phyloP scores from a whole-genome alignment of 2,888 invertebrate genomes.

The Apoderus coryli region DNA sequence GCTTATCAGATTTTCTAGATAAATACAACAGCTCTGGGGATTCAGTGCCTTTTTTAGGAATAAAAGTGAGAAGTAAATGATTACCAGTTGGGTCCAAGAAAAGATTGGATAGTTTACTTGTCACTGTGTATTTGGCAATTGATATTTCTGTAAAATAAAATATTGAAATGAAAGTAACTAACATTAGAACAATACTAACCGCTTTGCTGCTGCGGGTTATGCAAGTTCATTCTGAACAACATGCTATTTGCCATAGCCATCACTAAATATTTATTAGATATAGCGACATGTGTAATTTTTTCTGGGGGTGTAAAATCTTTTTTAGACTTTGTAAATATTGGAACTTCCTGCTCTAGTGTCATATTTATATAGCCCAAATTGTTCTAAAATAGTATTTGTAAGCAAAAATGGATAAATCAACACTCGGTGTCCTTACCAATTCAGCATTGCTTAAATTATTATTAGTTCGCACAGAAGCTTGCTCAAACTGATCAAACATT shows the following conservation, averaged over 20 bases:
- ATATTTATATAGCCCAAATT: slow-evolving; percentile 41
- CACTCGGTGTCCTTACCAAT: slow-evolving; percentile 35
- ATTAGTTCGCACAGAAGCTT: slow-evolving; percentile 47
- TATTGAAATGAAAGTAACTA: slow-evolving; percentile 5
- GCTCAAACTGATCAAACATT: slow-evolving; percentile 72
- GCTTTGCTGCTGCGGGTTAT: slow-evolving; percentile 61
- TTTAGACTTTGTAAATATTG: slow-evolving; percentile 76
- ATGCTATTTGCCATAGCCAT: slow-evolving; percentile 73
- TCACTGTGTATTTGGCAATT: slow-evolving; percentile 46
- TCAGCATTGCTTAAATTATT: slow-evolving; percentile 32
- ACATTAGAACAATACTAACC: slow-evolving; percentile 37
- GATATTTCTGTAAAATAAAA: slow-evolving; percentile 49
- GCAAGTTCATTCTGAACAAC: slow-evolving; percentile 67
- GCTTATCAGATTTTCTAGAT: slow-evolving; percentile 58
- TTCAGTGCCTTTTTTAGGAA: slow-evolving; percentile 40
- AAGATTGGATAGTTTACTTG: slow-evolving; percentile 47
- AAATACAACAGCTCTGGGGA: slow-evolving; percentile 66
- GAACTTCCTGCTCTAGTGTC: slow-evolving; percentile 55
- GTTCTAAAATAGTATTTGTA: slow-evolving; percentile 27
- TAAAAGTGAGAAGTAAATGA: slow-evolving; percentile 66
- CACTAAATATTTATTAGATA: slow-evolving; percentile 69
- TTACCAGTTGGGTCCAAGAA: slow-evolving; percentile 79
- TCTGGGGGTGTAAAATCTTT: slow-evolving; percentile 68
- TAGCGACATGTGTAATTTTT: slow-evolving; percentile 64
- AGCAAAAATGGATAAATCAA: slow-evolving; percentile 4